A percentile compares a stretch with the other conserved stretches of the same genome.
phyloP scores from a whole-genome alignment of 2,113 vertebrate genomes.

The Calypte anna region DNA sequence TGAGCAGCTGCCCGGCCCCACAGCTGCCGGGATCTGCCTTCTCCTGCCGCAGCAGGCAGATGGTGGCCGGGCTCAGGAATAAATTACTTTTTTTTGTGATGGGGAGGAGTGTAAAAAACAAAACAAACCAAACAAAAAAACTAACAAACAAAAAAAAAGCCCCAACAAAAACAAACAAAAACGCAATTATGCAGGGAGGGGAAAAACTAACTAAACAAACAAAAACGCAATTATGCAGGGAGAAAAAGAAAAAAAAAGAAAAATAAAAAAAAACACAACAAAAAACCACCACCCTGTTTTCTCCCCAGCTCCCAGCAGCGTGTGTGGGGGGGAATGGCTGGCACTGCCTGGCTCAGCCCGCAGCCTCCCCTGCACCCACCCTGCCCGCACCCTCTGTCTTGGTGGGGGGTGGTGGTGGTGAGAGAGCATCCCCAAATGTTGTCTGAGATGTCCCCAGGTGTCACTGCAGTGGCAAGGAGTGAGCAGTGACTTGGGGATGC shows the following conservation, averaged over 20 bases:
- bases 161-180: neutral
- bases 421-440: neutral
- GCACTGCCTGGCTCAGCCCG: conserved; percentile 6
- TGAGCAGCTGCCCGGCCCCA: neutral
- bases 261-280: neutral
- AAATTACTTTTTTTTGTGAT: neutral
- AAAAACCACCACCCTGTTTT: neutral
- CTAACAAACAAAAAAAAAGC: neutral
- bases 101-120: too few species aligned
- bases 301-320: accelerated
- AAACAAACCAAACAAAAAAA: neutral
- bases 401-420: too few species aligned
- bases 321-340: neutral
- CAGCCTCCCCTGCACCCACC: neutral
- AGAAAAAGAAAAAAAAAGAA: neutral
- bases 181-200: neutral
- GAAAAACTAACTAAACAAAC: neutral
- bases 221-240: neutral
- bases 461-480: neutral
- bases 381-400: neutral
- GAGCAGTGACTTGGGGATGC: neutral
- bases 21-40: conserved; percentile 45
- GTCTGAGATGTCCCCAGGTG: accelerated
- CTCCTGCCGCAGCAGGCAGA: conserved; percentile 26
- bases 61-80: conserved; percentile 24